phyloP scores from a whole-genome alignment of 2,113 vertebrate genomes.

The Catharus fuscescens region DNA sequence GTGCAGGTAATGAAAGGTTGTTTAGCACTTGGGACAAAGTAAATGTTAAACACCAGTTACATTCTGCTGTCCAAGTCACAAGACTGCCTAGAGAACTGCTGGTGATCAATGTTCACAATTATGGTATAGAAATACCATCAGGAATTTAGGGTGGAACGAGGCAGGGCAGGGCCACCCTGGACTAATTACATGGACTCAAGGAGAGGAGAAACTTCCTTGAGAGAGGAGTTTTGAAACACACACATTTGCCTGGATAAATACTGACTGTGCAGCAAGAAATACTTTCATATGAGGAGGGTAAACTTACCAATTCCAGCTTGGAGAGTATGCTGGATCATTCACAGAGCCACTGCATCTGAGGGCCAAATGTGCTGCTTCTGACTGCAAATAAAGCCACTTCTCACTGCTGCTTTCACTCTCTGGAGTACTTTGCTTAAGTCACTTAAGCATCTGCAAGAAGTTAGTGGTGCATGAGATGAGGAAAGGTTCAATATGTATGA shows the following conservation, averaged over 20 bases:
- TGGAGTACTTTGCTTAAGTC: not conserved
- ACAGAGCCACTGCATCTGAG: not conserved
- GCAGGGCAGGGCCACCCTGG: not conserved
- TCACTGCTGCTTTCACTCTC: not conserved
- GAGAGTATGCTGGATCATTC: not conserved
- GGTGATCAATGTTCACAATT: slow-evolving; percentile 1
- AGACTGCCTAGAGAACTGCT: not conserved
- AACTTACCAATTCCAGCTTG: not conserved
- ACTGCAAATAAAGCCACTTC: not conserved
- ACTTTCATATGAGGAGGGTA: not conserved
- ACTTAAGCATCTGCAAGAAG: not conserved
- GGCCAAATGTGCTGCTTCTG: not conserved
- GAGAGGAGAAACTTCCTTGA: slow-evolving; percentile 5
- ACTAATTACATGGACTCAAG: not conserved
- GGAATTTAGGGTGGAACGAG: slow-evolving; percentile 44
- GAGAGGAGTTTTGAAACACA: not conserved
- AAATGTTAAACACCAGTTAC: not conserved
- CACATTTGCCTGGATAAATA: not conserved
- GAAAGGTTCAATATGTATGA: not conserved
- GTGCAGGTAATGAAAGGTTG: slow-evolving; percentile 12
- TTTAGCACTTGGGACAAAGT: not conserved
- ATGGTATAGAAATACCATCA: not conserved
- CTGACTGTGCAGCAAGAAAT: not conserved
- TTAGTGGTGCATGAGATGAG: not conserved
- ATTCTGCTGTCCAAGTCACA: not conserved